Evolutionary conservation across 2,113 vertebrate species (phyloP), one percentile per base, ranked within the genome.

Genomic region (Pseudopodoces humilis): DNA sequence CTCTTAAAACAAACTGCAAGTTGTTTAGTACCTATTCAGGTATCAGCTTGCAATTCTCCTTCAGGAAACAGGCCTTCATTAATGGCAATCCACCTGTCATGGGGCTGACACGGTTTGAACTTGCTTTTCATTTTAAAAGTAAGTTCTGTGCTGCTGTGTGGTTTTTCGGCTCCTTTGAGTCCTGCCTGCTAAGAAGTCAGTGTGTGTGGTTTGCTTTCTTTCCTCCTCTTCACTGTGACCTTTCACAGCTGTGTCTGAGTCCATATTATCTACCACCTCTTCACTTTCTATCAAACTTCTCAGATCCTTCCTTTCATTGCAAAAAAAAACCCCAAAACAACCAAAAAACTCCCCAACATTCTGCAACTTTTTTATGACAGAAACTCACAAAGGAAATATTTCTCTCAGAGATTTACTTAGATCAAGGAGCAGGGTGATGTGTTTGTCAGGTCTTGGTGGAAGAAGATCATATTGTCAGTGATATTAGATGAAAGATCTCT

Each of bases 161-260:
- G 3, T 72, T 93, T 85, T 85, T 69, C 59, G 92, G 46, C 43
- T 92, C 50, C 56, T 80, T 49, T 67, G 72, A 70, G 59, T 63
- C 63, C 60, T 88, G 55, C 20, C 80, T 86, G 44, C 64, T 83
- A 86, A 63, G 21, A 92, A 82, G 68, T 43, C 19, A 43, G n/a
- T 18, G 31, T 77, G 22, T 82, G 52, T 74, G 3, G 2, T 63
- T 81, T 83, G 47, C 59, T 80, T 53, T 14, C 35, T 80, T 91
- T 63, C 92, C 86, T 95, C 76, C 78, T 92, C 86, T 69, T 90
- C 88, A 50, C 65, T 52, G 30, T 59, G 80, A 76, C 77, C 83
- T 81, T 86, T 50, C 58, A 47, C 43, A 78, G 64, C 55, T 5
- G 2, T 69, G 39, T 77, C 67, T 86, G 43, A 74, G 65, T 50